These are phyloP conservation scores for Rotaria macrura DNA, from an alignment of 2,888 invertebrate genomes.

Conservation along the genomic window DNA sequence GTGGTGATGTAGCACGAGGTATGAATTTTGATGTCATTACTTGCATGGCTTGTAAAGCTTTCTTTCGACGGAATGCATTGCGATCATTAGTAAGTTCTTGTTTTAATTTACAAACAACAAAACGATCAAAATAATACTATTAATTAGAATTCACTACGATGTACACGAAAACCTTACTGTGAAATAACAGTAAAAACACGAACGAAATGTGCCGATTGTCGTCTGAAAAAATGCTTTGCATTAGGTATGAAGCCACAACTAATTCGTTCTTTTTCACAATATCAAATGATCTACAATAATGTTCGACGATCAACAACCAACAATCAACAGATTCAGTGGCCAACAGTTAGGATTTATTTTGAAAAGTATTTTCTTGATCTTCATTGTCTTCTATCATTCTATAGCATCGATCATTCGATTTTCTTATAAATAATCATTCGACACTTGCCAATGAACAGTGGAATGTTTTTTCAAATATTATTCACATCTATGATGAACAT, in stretches of 20 bases:
- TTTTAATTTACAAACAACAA: background rate
- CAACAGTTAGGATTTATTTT: background rate
- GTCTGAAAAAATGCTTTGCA: background rate
- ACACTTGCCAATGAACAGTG: background rate
- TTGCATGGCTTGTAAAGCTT: background rate
- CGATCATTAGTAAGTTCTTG: background rate
- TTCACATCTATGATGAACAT: background rate
- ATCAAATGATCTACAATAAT: no score
- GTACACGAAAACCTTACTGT: background rate
- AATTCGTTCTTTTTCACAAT: background rate
- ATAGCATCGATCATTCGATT: background rate
- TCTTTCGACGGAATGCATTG: background rate
- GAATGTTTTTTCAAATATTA: background rate
- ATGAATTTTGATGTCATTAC: background rate
- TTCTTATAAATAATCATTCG: background rate
- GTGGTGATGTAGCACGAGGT: background rate
- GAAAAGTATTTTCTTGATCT: background rate
- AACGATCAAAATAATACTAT: background rate
- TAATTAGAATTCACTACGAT: background rate
- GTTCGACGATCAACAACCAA: no score
- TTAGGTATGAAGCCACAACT: background rate
- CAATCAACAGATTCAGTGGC: background rate
- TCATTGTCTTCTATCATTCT: background rate
- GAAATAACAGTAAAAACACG: background rate
- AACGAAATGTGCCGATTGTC: background rate